Evolutionary conservation across 2,888 invertebrate genomes (phyloP), one percentile per base, ranked within the genome.

Genomic region (Cheilosia vulpina): DNA sequence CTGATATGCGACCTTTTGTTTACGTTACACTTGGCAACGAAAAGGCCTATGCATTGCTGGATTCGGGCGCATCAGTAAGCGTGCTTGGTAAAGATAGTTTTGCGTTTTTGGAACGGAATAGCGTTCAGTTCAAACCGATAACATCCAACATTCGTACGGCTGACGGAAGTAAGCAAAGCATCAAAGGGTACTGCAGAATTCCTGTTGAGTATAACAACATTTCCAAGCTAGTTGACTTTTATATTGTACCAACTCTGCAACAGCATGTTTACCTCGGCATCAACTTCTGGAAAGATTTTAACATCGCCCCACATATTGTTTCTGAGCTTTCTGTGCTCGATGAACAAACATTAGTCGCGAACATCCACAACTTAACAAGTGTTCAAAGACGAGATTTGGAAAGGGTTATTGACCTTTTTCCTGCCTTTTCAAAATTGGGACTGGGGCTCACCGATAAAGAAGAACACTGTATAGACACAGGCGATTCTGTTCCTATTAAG

Each of bases 211-310:
- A 17, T 17, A 47, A 47, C 19, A 47, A 47, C 17, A 47, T 47
- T n/a, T 47, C 47, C 47, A 47, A 47, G 47, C 9, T 47, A 47
- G 47, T 47, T 19, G 47, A 47, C 17, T 47, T 47, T 47, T 47
- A 47, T 17, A n/a, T 47, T 17, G 47, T 47, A n/a, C 47, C 47
- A 47, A 47, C 47, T 47, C 47, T 47, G 3, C 47, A 47, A 47
- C 47, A 47, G 19, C 1, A 47, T 19, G 47, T 47, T 47, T 47
- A 47, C 19, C 47, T 47, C 17, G 47, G 47, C 3, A 34, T 34
- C 9, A 34, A 34, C 34, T 34, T 34, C 11, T 34, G 11, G 34
- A 34, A 34, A 9, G 47, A 47, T 47, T 47, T 47, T 17, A 47
- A 19, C 17, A 47, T 47, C 47, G 47, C 47, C 17, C 47, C 47